A percentile compares a stretch with the other conserved stretches of the same genome.
Evolutionary conservation across 2,888 invertebrate species (phyloP).

Genomic region (Noctua comes): DNA sequence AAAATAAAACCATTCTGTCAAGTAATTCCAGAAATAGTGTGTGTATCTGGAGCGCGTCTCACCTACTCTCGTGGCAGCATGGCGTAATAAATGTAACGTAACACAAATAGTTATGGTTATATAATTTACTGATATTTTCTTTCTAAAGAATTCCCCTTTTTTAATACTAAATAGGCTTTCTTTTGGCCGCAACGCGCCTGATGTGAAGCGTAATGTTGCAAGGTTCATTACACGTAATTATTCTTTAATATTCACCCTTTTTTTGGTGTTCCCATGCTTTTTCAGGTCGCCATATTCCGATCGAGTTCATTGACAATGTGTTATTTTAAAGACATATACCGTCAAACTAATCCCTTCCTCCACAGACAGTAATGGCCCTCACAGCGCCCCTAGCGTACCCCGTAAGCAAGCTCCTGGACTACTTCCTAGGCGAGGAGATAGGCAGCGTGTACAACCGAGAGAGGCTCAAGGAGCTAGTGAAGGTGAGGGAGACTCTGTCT

Average conservation of each 20-base stretch:
- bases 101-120: background rate
- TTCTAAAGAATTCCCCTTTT: no score
- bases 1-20: background rate
- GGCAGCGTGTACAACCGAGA: slow-evolving; percentile 99
- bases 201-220: no score
- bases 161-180: no score
- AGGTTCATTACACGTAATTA: no score
- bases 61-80: background rate
- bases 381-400: slow-evolving; percentile 98
- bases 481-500: slow-evolving; percentile 88
- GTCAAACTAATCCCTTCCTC: background rate
- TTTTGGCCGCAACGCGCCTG: no score
- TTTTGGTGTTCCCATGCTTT: background rate
- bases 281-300: background rate
- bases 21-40: slow-evolving; percentile 2
- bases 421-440: slow-evolving; percentile 98
- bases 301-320: background rate
- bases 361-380: slow-evolving; percentile 95
- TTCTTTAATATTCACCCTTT: no score
- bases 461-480: slow-evolving; percentile 98
- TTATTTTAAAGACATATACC: background rate
- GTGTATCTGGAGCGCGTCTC: background rate
- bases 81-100: background rate
- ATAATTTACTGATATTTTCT: background rate
- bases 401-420: slow-evolving; percentile 96